phyloP scores from a whole-genome alignment of 1,140 invertebrate species.

The Ladona fulva region DNA sequence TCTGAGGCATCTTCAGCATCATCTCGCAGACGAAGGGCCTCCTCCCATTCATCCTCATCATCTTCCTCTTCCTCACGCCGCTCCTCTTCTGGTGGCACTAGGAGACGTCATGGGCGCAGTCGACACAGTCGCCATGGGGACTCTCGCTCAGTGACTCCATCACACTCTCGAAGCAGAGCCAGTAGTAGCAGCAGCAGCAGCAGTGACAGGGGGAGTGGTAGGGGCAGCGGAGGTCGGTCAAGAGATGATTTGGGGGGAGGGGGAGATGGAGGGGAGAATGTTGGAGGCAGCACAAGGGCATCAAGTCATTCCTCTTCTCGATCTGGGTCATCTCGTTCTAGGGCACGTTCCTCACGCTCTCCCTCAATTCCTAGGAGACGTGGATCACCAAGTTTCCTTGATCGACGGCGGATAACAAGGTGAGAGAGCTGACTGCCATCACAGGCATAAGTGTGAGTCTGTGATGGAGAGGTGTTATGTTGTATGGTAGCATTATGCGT shows the following conservation, averaged over 20 bases:
- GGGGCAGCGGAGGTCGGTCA: not conserved
- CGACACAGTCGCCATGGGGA: not conserved
- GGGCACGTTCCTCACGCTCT: slow-evolving; percentile 48
- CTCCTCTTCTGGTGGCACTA: not conserved
- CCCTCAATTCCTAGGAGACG: slow-evolving; percentile 77
- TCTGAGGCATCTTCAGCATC: not conserved
- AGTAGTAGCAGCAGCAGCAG: not conserved
- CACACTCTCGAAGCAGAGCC: not conserved
- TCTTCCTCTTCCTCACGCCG: not conserved
- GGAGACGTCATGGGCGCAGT: not conserved
- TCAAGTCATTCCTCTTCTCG: slow-evolving; percentile 7
- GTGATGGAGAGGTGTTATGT: too few relatives aligned
- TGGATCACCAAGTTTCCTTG: slow-evolving; percentile 83
- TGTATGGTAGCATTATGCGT: too few relatives aligned
- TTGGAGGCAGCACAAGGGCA: not conserved
- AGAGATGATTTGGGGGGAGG: not conserved
- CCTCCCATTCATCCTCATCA: not conserved
- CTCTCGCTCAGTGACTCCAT: not conserved
- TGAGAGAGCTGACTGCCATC: slow-evolving; percentile 36
- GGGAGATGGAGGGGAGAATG: not conserved
- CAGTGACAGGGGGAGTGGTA: not conserved
- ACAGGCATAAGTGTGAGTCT: too few relatives aligned
- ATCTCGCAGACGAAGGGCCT: not conserved
- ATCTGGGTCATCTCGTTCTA: not conserved
- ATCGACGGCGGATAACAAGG: slow-evolving; percentile 84